phyloP scores from a whole-genome alignment of 2,888 invertebrate species.

The Megamerina dolium region DNA sequence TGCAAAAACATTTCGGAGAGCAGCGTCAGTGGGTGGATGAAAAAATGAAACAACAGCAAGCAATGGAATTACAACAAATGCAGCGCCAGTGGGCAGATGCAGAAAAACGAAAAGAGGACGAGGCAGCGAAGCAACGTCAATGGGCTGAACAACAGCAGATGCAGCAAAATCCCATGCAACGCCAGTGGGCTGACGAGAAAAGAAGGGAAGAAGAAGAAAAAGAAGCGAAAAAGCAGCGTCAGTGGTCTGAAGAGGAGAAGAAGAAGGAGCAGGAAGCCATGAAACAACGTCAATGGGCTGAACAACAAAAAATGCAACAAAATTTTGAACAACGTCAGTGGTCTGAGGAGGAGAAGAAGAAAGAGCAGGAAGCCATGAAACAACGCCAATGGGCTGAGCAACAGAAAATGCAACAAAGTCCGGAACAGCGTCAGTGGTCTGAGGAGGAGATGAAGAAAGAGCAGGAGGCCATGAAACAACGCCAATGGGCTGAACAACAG shows the following conservation, averaged over 20 bases:
- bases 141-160: slow-evolving; percentile 3
- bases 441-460: background rate
- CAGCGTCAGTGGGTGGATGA: background rate
- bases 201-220: background rate
- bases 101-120: background rate
- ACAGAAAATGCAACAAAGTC: slow-evolving; percentile 1
- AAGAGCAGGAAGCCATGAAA: too few species aligned
- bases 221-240: background rate
- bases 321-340: slow-evolving; percentile 9
- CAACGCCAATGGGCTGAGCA: slow-evolving; percentile 3
- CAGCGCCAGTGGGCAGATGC: slow-evolving; percentile 12
- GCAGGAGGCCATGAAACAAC: too few species aligned
- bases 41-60: slow-evolving; percentile 10
- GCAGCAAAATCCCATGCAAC: slow-evolving; percentile 1
- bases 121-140: slow-evolving; percentile 7
- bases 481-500: slow-evolving; percentile 7
- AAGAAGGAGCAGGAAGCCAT: too few species aligned
- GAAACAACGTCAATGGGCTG: background rate
- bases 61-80: too few species aligned
- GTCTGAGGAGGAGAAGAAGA: slow-evolving; percentile 6
- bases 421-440: slow-evolving; percentile 1
- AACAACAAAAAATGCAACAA: slow-evolving; percentile 9
- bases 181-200: slow-evolving; percentile 9
- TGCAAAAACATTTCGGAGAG: slow-evolving; percentile 4
- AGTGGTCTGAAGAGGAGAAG: background rate